These are phyloP conservation scores for Drosophila silvestris DNA, from an alignment of 2,888 invertebrate genomes.

Conservation along the genomic window DNA sequence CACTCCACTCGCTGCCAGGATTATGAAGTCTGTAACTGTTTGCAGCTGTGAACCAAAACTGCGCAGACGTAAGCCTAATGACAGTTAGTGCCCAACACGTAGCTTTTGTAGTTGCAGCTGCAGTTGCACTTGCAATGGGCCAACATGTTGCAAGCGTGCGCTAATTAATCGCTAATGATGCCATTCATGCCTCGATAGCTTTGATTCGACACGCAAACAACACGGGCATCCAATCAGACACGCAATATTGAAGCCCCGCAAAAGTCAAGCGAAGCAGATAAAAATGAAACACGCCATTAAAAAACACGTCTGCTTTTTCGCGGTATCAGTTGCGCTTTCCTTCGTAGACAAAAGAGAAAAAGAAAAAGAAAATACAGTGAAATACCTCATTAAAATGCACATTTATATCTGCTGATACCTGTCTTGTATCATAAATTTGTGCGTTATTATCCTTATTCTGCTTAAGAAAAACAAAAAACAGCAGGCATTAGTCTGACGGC, in stretches of 20 bases:
- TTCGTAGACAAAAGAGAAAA: background rate
- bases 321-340: conserved; percentile 15
- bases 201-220: conserved; percentile 33
- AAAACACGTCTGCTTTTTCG: conserved; percentile 30
- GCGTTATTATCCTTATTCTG: conserved; percentile 38
- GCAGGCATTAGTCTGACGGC: conserved; percentile 37
- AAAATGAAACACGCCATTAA: conserved; percentile 1
- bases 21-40: conserved; percentile 47
- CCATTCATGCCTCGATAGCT: conserved; percentile 67
- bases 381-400: conserved; percentile 3
- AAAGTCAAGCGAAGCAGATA: conserved; percentile 38
- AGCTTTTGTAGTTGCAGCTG: background rate
- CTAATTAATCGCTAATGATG: conserved; percentile 77
- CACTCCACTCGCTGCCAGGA: conserved; percentile 43
- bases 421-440: conserved; percentile 36
- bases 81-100: background rate
- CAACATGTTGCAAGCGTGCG: conserved; percentile 41
- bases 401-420: conserved; percentile 20
- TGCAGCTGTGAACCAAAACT: conserved; percentile 15
- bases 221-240: conserved; percentile 53
- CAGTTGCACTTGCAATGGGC: background rate
- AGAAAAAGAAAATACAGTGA: background rate
- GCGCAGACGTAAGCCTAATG: conserved; percentile 1
- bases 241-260: conserved; percentile 71
- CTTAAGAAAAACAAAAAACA: conserved; percentile 8